Base-by-base conservation (phyloP, 2,797 vertebrate species). In the Pipistrellus pipistrellus region DNA sequence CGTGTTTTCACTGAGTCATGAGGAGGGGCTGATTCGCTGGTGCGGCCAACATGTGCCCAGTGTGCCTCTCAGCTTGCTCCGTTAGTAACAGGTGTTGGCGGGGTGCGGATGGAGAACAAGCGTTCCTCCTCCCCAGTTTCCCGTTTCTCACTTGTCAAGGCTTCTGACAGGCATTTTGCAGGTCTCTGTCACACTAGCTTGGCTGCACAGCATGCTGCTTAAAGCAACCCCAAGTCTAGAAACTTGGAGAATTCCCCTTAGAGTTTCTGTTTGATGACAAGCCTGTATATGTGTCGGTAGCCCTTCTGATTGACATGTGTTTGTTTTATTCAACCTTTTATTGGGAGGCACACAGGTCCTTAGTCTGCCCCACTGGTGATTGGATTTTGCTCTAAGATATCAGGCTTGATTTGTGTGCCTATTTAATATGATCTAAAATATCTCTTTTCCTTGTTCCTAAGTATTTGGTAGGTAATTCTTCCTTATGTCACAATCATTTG, bases 121-220 rank as follows among this genome's bases (percentile, higher is more conserved):
- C 35, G 2, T 46, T 27, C 46, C 8, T 0, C 82, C 78, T 77
- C 12, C 30, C 71, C 89, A 92, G 64, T 91, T 95, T 81, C 27
- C 59, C 84, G 66, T 93, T 92, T 90, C 92, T 96, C 81, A 88
- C 59, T 95, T 98, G 94, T 91, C 72, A 62, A 91, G 51, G 66
- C 71, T 82, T 97, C 96, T 97, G 59, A 96, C 83, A 95, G 25
- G 91, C 44, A 77, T 94, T 97, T 97, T 95, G 82, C 8, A 82
- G 95, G 93, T 83, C 78, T 96, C 38, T 95, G 72, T 97, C 87
- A 88, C 91, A 64, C 15, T 94, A 96, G 97, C 97, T 88, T 13
- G 44, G 13, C 80, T 95, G 12, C 12, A 86, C 62, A 2, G 1
- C 71, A 48, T 1, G 17, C 85, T 66, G 35, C 90, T 96, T 76